Conservation (phyloP, 2,888 invertebrate species). For the Lacanobia wlatinum region DNA sequence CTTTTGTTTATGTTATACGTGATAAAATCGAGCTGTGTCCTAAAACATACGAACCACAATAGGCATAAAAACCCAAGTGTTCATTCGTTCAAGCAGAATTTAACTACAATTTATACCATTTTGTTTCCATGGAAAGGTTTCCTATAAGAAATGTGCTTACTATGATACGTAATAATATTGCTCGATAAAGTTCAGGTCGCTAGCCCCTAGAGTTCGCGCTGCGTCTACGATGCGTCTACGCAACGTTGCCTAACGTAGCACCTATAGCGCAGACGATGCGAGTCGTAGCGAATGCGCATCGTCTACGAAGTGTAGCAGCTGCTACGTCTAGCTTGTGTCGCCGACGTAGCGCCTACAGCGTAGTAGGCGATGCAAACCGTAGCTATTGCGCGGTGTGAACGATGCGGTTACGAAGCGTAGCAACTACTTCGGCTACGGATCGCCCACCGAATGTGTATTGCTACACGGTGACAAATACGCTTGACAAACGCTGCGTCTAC, state of each 20-base stretch:
- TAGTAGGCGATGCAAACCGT: neutral
- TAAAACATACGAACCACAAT: neutral
- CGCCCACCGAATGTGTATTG: too few species aligned
- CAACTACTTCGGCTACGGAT: neutral
- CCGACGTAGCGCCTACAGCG: too few species aligned
- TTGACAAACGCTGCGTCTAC: neutral
- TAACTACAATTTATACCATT: neutral
- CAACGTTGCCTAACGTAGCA: neutral
- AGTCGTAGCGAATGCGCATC: neutral
- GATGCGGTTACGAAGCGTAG: neutral
- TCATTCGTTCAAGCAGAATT: neutral
- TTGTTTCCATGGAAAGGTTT: too few species aligned
- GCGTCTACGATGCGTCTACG: constrained; percentile 17
- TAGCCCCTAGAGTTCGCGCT: neutral
- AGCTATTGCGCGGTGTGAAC: neutral
- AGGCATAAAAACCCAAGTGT: neutral
- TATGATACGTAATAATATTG: too few species aligned
- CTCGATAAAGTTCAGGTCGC: too few species aligned
- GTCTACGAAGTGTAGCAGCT: neutral
- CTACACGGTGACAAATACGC: neutral
- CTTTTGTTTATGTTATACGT: constrained; percentile 49
- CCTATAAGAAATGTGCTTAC: neutral
- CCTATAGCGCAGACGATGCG: neutral
- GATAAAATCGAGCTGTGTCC: neutral
- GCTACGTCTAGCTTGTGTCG: neutral